These are phyloP conservation scores for Steinernema feltiae DNA, from an alignment of 1,140 invertebrate genomes.

Conservation along the genomic window DNA sequence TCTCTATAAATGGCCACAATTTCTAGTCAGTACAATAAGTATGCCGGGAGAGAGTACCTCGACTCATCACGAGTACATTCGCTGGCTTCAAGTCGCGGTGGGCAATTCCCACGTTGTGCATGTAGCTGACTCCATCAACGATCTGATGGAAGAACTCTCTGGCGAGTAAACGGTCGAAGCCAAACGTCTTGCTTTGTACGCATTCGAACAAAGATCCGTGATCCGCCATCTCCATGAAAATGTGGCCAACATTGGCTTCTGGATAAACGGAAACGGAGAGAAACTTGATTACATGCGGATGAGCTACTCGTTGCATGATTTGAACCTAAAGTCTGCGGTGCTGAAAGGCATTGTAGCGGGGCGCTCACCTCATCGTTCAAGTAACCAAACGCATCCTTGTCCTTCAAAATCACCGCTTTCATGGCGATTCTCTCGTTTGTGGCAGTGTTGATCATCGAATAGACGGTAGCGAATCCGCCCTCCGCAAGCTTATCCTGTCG, in stretches of 20 bases:
- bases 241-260: background rate
- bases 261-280: background rate
- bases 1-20: background rate
- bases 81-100: conserved; percentile 23
- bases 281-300: background rate
- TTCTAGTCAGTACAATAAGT: background rate
- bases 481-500: background rate
- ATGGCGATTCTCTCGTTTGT: background rate
- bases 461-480: background rate
- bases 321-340: background rate
- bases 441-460: background rate
- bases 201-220: background rate
- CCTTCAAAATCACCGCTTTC: background rate
- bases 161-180: background rate
- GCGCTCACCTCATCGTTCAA: background rate
- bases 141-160: conserved; percentile 5
- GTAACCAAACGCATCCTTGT: background rate
- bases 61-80: conserved; percentile 15
- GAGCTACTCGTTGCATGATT: background rate
- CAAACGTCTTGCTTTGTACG: background rate
- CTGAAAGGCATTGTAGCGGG: background rate
- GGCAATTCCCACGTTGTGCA: conserved; percentile 16
- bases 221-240: background rate
- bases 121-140: background rate
- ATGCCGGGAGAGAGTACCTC: background rate